Conservation (phyloP, 1,140 invertebrate species). For the Drosophila serrata region DNA sequence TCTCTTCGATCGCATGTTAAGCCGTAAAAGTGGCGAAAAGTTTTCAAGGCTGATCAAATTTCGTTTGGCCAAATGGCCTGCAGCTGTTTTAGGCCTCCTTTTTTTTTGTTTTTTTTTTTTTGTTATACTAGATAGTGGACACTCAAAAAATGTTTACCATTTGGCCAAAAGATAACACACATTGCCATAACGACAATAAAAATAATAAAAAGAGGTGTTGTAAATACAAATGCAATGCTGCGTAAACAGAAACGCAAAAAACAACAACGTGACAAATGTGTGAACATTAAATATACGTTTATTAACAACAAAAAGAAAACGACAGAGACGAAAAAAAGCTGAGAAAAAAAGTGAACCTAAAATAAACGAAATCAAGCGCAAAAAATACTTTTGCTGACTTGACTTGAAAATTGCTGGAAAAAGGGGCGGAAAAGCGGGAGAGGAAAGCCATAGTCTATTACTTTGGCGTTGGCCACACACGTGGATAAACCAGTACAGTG, state of each 20-base stretch:
- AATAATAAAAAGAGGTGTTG: conserved; percentile 44
- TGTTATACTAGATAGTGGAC: conserved; percentile 57
- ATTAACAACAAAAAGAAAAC: conserved; percentile 40
- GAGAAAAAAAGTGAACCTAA: conserved; percentile 35
- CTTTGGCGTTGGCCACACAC: conserved; percentile 58
- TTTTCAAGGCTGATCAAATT: conserved; percentile 40
- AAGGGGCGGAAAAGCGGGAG: not conserved
- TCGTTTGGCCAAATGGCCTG: conserved; percentile 45
- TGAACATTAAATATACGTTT: conserved; percentile 80
- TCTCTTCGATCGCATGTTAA: conserved; percentile 2
- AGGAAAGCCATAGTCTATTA: conserved; percentile 25
- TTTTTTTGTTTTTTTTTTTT: conserved; percentile 2
- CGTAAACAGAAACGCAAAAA: conserved; percentile 61
- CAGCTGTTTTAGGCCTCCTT: conserved; percentile 63
- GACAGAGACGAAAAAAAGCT: conserved; percentile 20
- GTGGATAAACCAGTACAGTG: conserved; percentile 34
- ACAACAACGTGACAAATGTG: conserved; percentile 80
- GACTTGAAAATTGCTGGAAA: conserved; percentile 22
- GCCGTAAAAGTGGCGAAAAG: conserved; percentile 23
- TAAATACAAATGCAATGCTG: conserved; percentile 58
- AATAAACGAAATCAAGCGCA: conserved; percentile 40
- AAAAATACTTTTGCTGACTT: conserved; percentile 58
- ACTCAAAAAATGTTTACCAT: conserved; percentile 65
- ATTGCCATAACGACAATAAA: conserved; percentile 37
- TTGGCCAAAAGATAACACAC: conserved; percentile 65